Conservation (phyloP, 2,888 invertebrate genomes). For the Pomacea canaliculata region DNA sequence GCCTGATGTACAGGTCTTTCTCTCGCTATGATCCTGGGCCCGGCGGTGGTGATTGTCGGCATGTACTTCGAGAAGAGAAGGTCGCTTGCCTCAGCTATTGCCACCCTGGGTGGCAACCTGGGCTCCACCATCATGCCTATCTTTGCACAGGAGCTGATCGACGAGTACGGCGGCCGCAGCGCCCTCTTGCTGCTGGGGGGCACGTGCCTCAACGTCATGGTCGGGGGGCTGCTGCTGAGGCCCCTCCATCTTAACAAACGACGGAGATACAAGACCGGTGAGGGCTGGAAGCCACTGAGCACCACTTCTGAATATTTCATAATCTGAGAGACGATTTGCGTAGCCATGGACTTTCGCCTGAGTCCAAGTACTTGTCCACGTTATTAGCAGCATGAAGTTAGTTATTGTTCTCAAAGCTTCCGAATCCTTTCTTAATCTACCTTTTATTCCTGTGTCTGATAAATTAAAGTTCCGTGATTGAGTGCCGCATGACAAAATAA, state of each 20-base stretch:
- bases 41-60: constrained; percentile 11
- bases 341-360: no score
- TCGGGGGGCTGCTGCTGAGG: not conserved
- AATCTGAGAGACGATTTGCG: no score
- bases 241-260: not conserved
- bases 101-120: constrained; percentile 16
- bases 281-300: no score
- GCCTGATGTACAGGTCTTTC: not conserved
- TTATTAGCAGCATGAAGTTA: no score
- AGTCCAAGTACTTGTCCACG: no score
- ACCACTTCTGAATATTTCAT: no score
- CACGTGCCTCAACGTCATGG: constrained; percentile 12
- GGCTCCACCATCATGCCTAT: constrained; percentile 16
- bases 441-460: no score
- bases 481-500: no score
- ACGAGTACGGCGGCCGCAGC: not conserved
- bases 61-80: constrained; percentile 16
- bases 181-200: constrained; percentile 7
- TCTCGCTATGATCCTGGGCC: constrained; percentile 12
- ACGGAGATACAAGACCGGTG: no score
- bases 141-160: constrained; percentile 3
- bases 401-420: no score
- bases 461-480: no score
- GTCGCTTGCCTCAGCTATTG: constrained; percentile 4
- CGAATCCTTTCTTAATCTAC: no score